Base-by-base conservation (phyloP, 2,113 vertebrate genomes). In the Riparia riparia region DNA sequence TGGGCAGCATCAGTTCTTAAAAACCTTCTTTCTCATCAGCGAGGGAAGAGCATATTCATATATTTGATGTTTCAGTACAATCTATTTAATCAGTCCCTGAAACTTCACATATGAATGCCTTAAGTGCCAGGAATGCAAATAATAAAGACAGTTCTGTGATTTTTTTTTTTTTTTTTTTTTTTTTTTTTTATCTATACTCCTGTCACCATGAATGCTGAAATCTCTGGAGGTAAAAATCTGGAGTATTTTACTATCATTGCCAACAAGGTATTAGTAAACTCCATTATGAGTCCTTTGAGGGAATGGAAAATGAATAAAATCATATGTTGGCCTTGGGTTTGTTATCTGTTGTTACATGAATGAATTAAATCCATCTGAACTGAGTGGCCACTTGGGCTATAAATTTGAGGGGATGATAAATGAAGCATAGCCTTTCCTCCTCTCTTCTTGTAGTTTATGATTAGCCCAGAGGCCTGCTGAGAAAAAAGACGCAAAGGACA, bases 251-350 rank as follows among this genome's bases (percentile, higher is more conserved):
- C 61, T 80, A 76, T 82, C 65, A 60, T 76, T 90, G 90, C 65
- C 82, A 91, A 76, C 78, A 88, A 95, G 70, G 65, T 97, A 91
- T 82, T 91, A 95, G 78, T 90, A 90, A 96, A 93, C 66, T 90
- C 60, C 81, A 84, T 93, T 93, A 89, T 2, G 4, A 95, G 77
- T 26, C 10, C 90, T 92, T 79, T 88, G 29, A 41, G 63, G 39
- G 8, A 44, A 77, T 5, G 2, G 47, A 73, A 92, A 93, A 93
- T 86, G 76, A 93, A 81, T 50, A 89, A 92, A 95, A 95, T 81
- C 25, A 1, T 89, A 65, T 89, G 34, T 89, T 92, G 66, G 79
- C 68, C 45, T 92, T 93, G 86, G 76, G 71, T 96, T 63, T 90
- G 82, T 50, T 93, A 90, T 95, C 79, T 83, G 39, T 66, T 86